Evolutionary conservation across 2,113 vertebrate genomes (phyloP), one percentile per base, ranked within the genome.

Genomic region (Hepsetus odoe): DNA sequence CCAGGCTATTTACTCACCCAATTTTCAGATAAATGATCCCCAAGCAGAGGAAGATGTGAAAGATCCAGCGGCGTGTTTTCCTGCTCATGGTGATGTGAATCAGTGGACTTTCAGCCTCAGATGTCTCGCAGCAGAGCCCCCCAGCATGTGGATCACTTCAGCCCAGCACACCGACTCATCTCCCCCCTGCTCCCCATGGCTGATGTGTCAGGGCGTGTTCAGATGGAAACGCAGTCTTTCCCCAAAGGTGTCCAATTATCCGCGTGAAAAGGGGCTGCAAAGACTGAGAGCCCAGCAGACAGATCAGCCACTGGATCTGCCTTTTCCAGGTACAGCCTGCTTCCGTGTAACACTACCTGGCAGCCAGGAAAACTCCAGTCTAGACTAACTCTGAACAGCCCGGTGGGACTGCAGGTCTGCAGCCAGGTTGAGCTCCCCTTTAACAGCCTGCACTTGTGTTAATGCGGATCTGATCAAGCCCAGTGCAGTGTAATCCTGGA

Each of bases 21-120:
- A 97, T 96, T 87, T 96, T 96, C 86, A 98, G 89, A 80, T 98
- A 98, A 40, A 97, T 93, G 73, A 98, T 92, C 86, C 95, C 96
- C 74, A 98, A 91, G 86, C 95, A 96, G 85, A 98, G 93, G 89
- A 98, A 94, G 86, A 97, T 95, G 86, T 96, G 95, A 88, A 96
- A 94, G 82, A 97, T 94, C 94, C 96, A 97, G 82, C 95, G 95
- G 86, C 95, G 93, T 73, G 93, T 94, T 91, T 96, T 97, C 91
- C 91, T 94, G 85, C 93, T 96, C 96, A 98, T 98, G 93, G 90
- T 97, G 94, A 90, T 87, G 81, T 70, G 59, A 62, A 24, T 74
- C 16, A 33, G 58, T 11, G 33, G 35, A 12, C 38, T 11, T 16
- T 2, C 28, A 51, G 30, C 56, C 18, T 32, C 22, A 13, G 24